phyloP scores from a whole-genome alignment of 2,797 vertebrate species.

The Onychomys leucogaster region DNA sequence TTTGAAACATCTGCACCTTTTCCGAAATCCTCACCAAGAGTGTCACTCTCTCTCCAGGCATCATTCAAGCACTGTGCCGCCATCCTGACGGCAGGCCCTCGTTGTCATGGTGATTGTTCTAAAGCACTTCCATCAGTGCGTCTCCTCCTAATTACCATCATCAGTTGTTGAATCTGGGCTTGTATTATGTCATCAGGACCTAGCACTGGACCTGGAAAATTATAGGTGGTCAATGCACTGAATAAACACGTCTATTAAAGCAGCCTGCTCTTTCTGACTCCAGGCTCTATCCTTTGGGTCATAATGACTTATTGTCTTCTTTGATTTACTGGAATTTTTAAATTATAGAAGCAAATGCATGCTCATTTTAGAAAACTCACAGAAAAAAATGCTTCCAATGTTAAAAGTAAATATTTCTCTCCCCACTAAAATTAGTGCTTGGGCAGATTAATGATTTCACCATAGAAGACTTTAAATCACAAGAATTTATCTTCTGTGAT shows the following conservation, averaged over 20 bases:
- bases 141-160: neutral
- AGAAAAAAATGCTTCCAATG: conserved; percentile 21
- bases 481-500: neutral
- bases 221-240: conserved; percentile 6
- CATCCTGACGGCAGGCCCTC: conserved; percentile 69
- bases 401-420: conserved; percentile 30
- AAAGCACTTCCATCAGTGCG: conserved; percentile 38
- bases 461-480: conserved; percentile 5
- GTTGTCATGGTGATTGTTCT: conserved; percentile 76
- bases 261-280: neutral
- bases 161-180: neutral
- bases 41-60: neutral
- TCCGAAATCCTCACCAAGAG: conserved; percentile 22
- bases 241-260: neutral
- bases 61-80: conserved; percentile 64
- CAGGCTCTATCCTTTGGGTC: neutral
- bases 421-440: conserved; percentile 1
- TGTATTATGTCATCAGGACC: conserved; percentile 37
- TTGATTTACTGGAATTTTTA: conserved; percentile 14
- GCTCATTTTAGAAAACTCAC: conserved; percentile 38
- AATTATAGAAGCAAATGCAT: conserved; percentile 44
- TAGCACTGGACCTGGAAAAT: conserved; percentile 16
- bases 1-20: conserved; percentile 12
- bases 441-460: neutral
- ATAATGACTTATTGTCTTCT: neutral